Percentiles rank a stretch among this genome's conserved stretches.
Evolutionary conservation across 2,113 vertebrate genomes (phyloP).

Genomic region (Cyanistes caeruleus): DNA sequence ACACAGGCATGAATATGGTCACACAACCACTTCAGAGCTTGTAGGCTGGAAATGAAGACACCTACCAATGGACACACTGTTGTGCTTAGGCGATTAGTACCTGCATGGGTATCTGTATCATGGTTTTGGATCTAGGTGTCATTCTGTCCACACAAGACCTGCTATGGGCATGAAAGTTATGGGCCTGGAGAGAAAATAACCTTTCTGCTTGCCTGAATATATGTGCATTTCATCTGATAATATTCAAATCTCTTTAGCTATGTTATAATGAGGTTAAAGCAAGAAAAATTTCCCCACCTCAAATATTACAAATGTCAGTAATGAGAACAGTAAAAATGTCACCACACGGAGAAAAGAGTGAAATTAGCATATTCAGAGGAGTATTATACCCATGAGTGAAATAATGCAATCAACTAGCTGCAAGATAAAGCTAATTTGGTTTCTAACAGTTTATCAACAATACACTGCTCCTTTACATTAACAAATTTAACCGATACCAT

Average conservation of each 20-base stretch:
- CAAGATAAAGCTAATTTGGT: constrained; percentile 77
- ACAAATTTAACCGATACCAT: constrained; percentile 67
- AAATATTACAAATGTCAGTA: constrained; percentile 68
- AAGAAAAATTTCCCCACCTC: constrained; percentile 47
- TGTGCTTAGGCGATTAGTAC: not conserved
- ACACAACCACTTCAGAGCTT: not conserved
- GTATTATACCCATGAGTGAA: constrained; percentile 68
- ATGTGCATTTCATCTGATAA: constrained; percentile 29
- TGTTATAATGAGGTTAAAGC: constrained; percentile 51
- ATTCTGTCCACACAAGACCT: not conserved
- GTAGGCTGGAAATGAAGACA: not conserved
- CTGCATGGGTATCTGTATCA: not conserved
- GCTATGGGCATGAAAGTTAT: not conserved
- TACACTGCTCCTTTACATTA: constrained; percentile 73
- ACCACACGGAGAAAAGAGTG: constrained; percentile 53
- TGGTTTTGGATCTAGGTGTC: not conserved
- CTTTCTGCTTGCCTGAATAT: constrained; percentile 12
- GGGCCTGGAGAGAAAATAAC: constrained; percentile 16
- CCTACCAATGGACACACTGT: not conserved
- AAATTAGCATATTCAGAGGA: constrained; percentile 73
- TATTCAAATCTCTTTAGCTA: constrained; percentile 32
- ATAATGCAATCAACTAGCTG: constrained; percentile 72
- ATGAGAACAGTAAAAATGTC: constrained; percentile 69
- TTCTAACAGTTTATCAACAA: constrained; percentile 78
- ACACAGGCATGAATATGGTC: not conserved